Percentiles rank a stretch among this genome's conserved stretches.
Conservation (phyloP, 2,113 vertebrate species). For the Eubucco bourcierii region DNA sequence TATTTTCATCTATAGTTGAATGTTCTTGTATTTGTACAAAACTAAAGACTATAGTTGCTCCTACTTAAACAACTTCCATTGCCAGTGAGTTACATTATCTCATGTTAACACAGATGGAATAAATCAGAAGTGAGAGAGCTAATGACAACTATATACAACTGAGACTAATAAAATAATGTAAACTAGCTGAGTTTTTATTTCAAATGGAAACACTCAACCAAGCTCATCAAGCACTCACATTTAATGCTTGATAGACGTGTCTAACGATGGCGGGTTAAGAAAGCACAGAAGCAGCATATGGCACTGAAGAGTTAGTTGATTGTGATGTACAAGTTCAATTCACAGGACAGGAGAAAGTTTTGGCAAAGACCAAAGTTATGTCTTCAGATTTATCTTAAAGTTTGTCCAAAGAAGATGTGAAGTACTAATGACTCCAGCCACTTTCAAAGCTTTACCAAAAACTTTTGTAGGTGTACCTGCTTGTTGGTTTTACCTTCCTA, state of each 20-base stretch:
- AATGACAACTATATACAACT: neutral
- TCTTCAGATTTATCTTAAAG: no score
- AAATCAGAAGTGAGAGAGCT: neutral
- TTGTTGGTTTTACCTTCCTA: fast-evolving
- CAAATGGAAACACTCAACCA: neutral
- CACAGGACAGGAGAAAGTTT: neutral
- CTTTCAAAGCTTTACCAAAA: fast-evolving
- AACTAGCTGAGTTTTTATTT: no score
- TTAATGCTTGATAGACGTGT: neutral
- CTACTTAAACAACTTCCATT: neutral
- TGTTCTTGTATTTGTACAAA: neutral
- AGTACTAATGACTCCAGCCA: neutral
- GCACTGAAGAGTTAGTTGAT: fast-evolving
- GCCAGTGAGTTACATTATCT: neutral
- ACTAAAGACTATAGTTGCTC: neutral
- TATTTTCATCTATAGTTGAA: neutral
- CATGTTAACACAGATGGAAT: neutral
- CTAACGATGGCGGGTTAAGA: neutral
- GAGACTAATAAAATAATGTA: neutral
- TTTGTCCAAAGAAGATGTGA: neutral
- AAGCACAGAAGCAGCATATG: neutral
- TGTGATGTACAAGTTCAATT: fast-evolving
- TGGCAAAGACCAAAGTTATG: neutral
- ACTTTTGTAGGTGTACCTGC: fast-evolving
- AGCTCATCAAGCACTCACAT: neutral